A percentile compares a stretch with the other conserved stretches of the same genome.
phyloP scores from a whole-genome alignment of 2,113 vertebrate genomes.

The Tiliqua scincoides region DNA sequence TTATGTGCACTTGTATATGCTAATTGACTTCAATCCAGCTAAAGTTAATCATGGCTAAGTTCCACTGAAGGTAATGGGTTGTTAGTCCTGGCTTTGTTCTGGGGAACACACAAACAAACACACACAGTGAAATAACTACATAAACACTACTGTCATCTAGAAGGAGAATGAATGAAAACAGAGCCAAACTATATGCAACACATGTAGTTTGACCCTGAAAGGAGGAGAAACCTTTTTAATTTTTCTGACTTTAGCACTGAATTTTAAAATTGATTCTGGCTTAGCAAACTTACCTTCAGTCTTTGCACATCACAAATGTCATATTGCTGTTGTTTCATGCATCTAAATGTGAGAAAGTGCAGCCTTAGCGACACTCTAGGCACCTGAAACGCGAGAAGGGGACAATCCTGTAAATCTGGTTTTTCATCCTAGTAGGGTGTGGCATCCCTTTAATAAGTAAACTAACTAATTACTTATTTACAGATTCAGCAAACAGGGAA shows the following conservation, averaged over 20 bases:
- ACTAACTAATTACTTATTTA: conserved; percentile 77
- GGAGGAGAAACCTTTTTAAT: background rate
- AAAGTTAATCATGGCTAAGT: background rate
- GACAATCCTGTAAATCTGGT: conserved; percentile 73
- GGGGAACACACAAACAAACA: no score
- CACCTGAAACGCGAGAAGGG: conserved; percentile 67
- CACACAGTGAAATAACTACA: no score
- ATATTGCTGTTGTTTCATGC: conserved; percentile 21
- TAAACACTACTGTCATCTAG: background rate
- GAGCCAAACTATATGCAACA: background rate
- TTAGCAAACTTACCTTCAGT: background rate
- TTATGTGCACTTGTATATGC: background rate
- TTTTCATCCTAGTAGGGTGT: conserved; percentile 71
- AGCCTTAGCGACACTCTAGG: conserved; percentile 38
- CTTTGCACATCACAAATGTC: background rate
- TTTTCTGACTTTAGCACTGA: background rate
- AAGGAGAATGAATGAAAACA: background rate
- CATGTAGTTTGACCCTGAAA: background rate
- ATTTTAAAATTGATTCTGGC: background rate
- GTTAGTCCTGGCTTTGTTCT: no score
- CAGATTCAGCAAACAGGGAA: conserved; percentile 71
- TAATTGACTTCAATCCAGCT: background rate
- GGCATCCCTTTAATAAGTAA: conserved; percentile 74
- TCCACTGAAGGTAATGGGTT: no score
- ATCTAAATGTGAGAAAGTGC: conserved; percentile 29